Percentiles rank a stretch among this genome's conserved stretches.
phyloP scores from a whole-genome alignment of 2,113 vertebrate species.

The Columba livia region DNA sequence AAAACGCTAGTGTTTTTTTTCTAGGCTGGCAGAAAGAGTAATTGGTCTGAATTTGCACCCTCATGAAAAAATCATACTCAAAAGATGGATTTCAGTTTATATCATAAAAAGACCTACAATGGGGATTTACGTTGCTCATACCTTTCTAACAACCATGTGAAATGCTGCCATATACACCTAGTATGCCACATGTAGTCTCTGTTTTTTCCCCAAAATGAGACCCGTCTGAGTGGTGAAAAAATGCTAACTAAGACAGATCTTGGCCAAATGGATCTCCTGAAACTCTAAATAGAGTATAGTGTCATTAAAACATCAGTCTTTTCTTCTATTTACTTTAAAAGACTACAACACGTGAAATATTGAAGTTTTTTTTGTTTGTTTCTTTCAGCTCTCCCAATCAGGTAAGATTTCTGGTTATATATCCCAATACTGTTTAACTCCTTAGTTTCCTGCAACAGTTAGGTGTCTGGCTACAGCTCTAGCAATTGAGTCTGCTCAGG shows the following conservation, averaged over 20 bases:
- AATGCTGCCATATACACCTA: accelerated
- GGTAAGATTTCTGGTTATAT: background rate
- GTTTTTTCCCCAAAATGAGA: background rate
- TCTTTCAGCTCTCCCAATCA: background rate
- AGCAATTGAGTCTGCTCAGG: background rate
- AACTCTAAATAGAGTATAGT: background rate
- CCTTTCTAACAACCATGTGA: background rate
- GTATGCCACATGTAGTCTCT: background rate
- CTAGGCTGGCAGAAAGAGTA: accelerated
- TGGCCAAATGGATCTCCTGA: accelerated
- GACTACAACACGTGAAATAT: background rate
- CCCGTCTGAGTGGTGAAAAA: background rate
- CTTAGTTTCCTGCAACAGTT: background rate
- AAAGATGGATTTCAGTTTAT: background rate
- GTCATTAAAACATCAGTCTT: accelerated
- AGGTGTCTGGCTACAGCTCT: background rate
- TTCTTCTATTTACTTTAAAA: background rate
- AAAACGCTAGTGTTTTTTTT: background rate
- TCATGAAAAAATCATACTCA: background rate
- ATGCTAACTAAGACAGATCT: background rate
- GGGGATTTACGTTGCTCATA: background rate
- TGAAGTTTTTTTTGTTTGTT: background rate
- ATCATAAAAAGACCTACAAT: accelerated
- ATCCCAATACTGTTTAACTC: background rate
- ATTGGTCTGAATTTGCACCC: background rate